Percentiles rank a stretch among this genome's conserved stretches.
phyloP scores from a whole-genome alignment of 2,888 invertebrate genomes.

The Octodonta nipae region DNA sequence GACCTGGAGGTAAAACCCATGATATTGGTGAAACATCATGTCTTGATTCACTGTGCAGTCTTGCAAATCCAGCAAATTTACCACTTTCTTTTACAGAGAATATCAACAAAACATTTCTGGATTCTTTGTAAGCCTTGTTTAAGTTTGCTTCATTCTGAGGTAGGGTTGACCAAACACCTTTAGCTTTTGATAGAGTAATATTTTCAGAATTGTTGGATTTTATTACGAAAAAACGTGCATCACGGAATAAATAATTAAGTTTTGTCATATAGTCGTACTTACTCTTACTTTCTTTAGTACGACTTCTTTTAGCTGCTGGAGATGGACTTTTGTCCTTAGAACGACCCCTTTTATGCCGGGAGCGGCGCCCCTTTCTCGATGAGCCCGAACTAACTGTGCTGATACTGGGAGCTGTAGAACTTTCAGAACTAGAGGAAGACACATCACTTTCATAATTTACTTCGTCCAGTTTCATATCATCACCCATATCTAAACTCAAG shows the following conservation, averaged over 20 bases:
- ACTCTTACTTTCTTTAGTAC: slow-evolving; percentile 34
- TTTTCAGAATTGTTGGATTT: slow-evolving; percentile 98
- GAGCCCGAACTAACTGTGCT: slow-evolving; percentile 69
- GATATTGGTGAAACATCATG: slow-evolving; percentile 80
- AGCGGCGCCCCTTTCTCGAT: slow-evolving; percentile 44
- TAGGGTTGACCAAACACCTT: slow-evolving; percentile 94
- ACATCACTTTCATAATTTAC: slow-evolving; percentile 80
- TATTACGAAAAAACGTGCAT: slow-evolving; percentile 88
- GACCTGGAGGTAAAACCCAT: slow-evolving; percentile 88
- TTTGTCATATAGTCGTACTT: slow-evolving; percentile 79
- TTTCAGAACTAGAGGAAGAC: slow-evolving; percentile 62
- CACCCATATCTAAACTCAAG: slow-evolving; percentile 51
- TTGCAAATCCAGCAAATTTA: slow-evolving; percentile 86
- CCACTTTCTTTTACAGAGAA: slow-evolving; percentile 98
- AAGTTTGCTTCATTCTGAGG: slow-evolving; percentile 93
- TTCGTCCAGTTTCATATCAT: slow-evolving; percentile 66
- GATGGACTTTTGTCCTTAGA: slow-evolving; percentile 31
- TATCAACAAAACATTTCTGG: slow-evolving; percentile 84
- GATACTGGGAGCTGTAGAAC: slow-evolving; percentile 54
- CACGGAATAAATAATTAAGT: slow-evolving; percentile 85
- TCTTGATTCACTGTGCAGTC: slow-evolving; percentile 75
- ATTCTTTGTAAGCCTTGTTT: slow-evolving; percentile 86
- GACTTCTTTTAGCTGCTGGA: slow-evolving; percentile 30
- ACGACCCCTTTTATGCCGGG: slow-evolving; percentile 43
- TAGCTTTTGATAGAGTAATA: slow-evolving; percentile 83